phyloP scores from a whole-genome alignment of 2,888 invertebrate species.

The Keiferia lycopersicella region DNA sequence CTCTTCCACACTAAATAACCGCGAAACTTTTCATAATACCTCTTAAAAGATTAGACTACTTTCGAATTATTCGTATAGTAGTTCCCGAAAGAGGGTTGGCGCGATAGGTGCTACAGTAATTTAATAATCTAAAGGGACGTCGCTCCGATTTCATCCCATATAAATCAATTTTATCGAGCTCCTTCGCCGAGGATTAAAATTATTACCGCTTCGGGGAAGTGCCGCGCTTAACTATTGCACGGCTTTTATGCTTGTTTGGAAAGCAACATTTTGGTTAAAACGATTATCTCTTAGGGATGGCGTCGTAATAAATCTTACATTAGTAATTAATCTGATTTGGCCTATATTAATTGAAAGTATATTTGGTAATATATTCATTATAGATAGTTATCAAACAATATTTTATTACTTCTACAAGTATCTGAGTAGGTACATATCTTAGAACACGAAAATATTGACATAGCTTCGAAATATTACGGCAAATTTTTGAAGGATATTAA shows the following conservation, averaged over 20 bases:
- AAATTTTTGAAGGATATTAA: slow-evolving; percentile 75
- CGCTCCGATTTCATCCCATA: slow-evolving; percentile 54
- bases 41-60: slow-evolving; percentile 70
- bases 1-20: slow-evolving; percentile 58
- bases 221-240: slow-evolving; percentile 36
- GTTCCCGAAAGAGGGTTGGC: slow-evolving; percentile 53
- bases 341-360: background rate
- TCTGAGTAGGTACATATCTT: too few relatives aligned
- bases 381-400: too few relatives aligned
- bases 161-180: slow-evolving; percentile 68
- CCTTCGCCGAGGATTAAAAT: slow-evolving; percentile 57
- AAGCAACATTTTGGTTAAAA: slow-evolving; percentile 16
- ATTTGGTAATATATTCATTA: too few relatives aligned
- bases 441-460: slow-evolving; percentile 25
- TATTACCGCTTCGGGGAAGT: slow-evolving; percentile 50
- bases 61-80: slow-evolving; percentile 62
- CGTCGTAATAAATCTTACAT: slow-evolving; percentile 20
- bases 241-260: slow-evolving; percentile 26
- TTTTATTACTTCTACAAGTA: too few relatives aligned
- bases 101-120: slow-evolving; percentile 53
- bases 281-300: slow-evolving; percentile 6
- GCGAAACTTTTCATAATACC: slow-evolving; percentile 68
- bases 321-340: background rate
- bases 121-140: slow-evolving; percentile 66
- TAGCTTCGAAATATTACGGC: slow-evolving; percentile 59